Evolutionary conservation across 2,888 invertebrate species (phyloP).

Genomic region (Barypeithes pellucidus): DNA sequence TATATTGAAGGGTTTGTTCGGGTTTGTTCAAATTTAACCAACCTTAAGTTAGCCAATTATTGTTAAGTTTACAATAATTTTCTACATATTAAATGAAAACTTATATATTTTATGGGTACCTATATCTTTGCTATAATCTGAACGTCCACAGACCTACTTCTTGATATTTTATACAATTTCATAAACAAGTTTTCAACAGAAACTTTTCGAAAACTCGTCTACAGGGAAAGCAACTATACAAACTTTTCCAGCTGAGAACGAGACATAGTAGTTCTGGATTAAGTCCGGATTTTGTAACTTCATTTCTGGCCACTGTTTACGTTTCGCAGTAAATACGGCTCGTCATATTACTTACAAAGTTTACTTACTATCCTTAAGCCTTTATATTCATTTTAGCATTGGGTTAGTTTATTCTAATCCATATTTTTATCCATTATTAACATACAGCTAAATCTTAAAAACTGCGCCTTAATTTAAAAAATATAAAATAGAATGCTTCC

Average conservation of each 20-base stretch:
- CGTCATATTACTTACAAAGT: constrained; percentile 12
- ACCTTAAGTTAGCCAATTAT: no score
- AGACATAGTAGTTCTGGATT: constrained; percentile 16
- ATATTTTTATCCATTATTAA: neutral
- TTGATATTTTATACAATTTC: neutral
- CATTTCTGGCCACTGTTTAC: constrained; percentile 16
- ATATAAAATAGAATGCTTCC: no score
- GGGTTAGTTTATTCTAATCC: neutral
- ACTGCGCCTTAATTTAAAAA: no score
- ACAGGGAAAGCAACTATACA: neutral
- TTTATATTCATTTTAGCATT: constrained; percentile 4
- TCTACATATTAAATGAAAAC: neutral
- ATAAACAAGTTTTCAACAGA: neutral
- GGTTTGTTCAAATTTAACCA: no score
- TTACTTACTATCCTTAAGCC: constrained; percentile 9
- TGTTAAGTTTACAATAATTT: no score
- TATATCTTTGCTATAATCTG: neutral
- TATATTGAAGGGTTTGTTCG: no score
- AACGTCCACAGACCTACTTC: neutral
- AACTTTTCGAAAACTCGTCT: neutral
- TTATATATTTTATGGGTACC: neutral
- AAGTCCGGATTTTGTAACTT: constrained; percentile 16
- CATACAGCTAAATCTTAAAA: no score
- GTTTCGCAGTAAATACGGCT: constrained; percentile 14
- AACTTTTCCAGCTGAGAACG: constrained; percentile 14